Evolutionary conservation across 2,888 invertebrate species (phyloP).

Genomic region (Hypomecis atomaria): DNA sequence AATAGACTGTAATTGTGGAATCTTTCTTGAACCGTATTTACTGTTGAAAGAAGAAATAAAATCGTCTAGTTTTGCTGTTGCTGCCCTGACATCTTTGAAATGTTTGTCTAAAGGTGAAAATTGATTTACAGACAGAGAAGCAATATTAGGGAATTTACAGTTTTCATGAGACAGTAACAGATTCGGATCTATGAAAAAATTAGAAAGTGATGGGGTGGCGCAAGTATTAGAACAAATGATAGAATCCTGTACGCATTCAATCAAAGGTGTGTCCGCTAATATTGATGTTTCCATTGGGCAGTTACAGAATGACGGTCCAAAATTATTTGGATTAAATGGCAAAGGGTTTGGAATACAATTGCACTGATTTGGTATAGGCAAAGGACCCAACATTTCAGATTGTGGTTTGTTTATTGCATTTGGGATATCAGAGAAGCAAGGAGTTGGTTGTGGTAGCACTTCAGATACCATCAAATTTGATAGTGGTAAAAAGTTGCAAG

Average conservation of each 20-base stretch:
- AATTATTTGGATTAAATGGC: slow-evolving; percentile 1
- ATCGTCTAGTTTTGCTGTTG: slow-evolving; percentile 16
- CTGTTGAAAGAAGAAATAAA: slow-evolving; percentile 15
- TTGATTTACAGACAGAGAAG: neutral
- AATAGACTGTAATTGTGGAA: neutral
- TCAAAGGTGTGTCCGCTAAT: neutral
- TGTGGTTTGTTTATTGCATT: neutral
- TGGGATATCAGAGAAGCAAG: neutral
- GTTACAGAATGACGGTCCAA: neutral
- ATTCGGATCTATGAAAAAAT: neutral
- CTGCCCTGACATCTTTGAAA: slow-evolving; percentile 19
- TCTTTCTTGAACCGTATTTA: neutral
- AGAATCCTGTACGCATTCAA: neutral
- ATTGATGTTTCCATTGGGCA: neutral
- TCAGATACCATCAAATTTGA: neutral
- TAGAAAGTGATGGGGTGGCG: neutral
- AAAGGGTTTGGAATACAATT: neutral
- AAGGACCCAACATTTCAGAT: slow-evolving; percentile 1
- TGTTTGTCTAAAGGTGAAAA: slow-evolving; percentile 15
- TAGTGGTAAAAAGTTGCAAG: neutral
- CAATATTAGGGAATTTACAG: neutral
- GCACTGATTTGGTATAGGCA: neutral
- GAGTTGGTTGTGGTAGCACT: neutral
- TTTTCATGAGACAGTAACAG: neutral
- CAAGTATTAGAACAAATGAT: neutral